Percentiles rank a stretch among this genome's conserved stretches.
These are phyloP conservation scores for Cantharis rustica DNA, from an alignment of 2,888 invertebrate genomes.

Conservation along the genomic window DNA sequence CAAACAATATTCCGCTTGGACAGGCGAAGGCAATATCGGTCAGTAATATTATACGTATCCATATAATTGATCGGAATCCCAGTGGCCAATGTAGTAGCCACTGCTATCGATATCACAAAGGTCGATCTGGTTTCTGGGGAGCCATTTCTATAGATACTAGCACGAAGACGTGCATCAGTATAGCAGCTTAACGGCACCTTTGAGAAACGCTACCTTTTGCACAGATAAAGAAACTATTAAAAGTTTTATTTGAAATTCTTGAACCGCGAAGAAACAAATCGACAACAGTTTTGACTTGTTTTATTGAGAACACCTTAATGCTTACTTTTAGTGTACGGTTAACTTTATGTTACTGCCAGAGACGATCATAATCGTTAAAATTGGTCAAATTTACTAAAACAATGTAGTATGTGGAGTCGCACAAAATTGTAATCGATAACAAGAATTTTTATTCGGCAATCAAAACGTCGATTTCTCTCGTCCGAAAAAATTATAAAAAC, in stretches of 20 bases:
- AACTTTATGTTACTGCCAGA: not conserved
- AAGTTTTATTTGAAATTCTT: slow-evolving; percentile 45
- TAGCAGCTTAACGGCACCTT: slow-evolving; percentile 51
- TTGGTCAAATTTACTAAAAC: not conserved
- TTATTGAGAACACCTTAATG: slow-evolving; percentile 9
- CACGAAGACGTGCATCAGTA: slow-evolving; percentile 51
- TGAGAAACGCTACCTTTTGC: slow-evolving; percentile 44
- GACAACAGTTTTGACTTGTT: slow-evolving; percentile 17
- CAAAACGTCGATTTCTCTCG: not conserved
- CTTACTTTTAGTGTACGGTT: not conserved
- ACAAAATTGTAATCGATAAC: not conserved
- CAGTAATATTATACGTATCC: slow-evolving; percentile 27
- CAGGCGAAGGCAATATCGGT: slow-evolving; percentile 25
- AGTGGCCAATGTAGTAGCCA: slow-evolving; percentile 20
- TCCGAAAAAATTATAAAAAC: not conserved
- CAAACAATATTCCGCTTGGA: slow-evolving; percentile 27
- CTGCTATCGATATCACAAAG: slow-evolving; percentile 32
- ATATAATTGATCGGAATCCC: slow-evolving; percentile 35
- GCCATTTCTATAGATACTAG: slow-evolving; percentile 51
- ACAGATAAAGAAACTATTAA: slow-evolving; percentile 54
- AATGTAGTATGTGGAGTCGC: not conserved
- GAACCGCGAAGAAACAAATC: slow-evolving; percentile 23
- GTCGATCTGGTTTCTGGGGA: slow-evolving; percentile 47
- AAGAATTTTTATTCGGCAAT: not conserved
- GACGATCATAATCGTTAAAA: not conserved